Conservation (phyloP, 2,797 vertebrate genomes). For the Manis pentadactyla region DNA sequence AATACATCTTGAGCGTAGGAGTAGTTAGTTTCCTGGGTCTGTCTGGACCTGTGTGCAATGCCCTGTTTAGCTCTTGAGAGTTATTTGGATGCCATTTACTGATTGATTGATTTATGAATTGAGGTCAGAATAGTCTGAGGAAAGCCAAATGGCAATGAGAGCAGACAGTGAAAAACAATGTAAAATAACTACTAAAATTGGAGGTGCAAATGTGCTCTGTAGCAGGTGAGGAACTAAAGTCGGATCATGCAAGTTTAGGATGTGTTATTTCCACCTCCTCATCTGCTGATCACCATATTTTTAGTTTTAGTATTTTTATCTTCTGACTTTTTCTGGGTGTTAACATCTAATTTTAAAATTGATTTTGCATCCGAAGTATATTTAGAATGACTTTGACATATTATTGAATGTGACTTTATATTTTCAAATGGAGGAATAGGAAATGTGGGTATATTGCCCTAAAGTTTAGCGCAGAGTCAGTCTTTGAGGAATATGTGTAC, state of each 20-base stretch:
- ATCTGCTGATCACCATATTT: conserved; percentile 61
- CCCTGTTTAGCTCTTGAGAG: background rate
- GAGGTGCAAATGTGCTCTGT: conserved; percentile 22
- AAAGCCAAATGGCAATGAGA: conserved; percentile 37
- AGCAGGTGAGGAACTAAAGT: conserved; percentile 61
- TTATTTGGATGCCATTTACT: background rate
- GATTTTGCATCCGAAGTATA: conserved; percentile 46
- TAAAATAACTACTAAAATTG: conserved; percentile 57
- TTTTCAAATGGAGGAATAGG: conserved; percentile 25
- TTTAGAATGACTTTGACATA: conserved; percentile 55
- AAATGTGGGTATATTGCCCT: background rate
- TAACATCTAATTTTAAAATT: conserved; percentile 69
- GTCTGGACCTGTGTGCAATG: background rate
- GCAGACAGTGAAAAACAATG: conserved; percentile 29
- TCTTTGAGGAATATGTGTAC: background rate
- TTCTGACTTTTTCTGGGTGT: conserved; percentile 57
- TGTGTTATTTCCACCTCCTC: conserved; percentile 49
- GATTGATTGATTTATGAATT: background rate
- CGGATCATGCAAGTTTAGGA: background rate
- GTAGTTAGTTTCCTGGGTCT: background rate
- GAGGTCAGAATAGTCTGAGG: background rate
- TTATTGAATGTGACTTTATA: conserved; percentile 2
- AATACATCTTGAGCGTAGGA: background rate
- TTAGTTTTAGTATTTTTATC: conserved; percentile 77
- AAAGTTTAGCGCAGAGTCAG: background rate